These are phyloP conservation scores for Popillia japonica DNA, from an alignment of 1,140 invertebrate genomes.

Conservation along the genomic window DNA sequence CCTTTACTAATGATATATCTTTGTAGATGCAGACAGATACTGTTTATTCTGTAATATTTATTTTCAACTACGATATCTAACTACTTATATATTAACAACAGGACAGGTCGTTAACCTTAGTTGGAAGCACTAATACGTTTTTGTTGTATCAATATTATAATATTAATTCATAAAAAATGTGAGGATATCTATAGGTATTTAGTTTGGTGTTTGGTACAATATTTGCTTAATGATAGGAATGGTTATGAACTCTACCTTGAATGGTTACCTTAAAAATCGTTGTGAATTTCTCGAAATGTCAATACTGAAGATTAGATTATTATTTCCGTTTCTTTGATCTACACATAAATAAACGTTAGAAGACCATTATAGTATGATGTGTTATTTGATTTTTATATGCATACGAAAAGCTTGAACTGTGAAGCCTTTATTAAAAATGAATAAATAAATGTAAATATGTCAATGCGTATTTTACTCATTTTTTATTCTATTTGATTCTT, in stretches of 20 bases:
- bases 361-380: not conserved
- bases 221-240: conserved; percentile 27
- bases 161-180: conserved; percentile 33
- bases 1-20: not conserved
- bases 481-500: too few species aligned
- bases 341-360: not conserved
- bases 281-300: conserved; percentile 14
- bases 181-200: not conserved
- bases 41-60: conserved; percentile 20
- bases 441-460: too few species aligned
- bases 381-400: not conserved
- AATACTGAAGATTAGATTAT: conserved; percentile 16
- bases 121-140: not conserved
- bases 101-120: not conserved
- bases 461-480: too few species aligned
- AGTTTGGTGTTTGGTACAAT: not conserved
- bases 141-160: conserved; percentile 29
- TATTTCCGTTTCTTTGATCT: conserved; percentile 28
- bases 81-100: conserved; percentile 14
- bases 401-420: too few species aligned
- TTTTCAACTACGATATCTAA: conserved; percentile 1
- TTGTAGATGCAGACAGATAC: conserved; percentile 3
- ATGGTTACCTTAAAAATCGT: conserved; percentile 23
- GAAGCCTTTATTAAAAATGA: too few species aligned
- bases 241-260: conserved; percentile 17